A percentile compares a stretch with the other conserved stretches of the same genome.
phyloP scores from a whole-genome alignment of 2,888 invertebrate genomes.

The Octonoba sinensis region DNA sequence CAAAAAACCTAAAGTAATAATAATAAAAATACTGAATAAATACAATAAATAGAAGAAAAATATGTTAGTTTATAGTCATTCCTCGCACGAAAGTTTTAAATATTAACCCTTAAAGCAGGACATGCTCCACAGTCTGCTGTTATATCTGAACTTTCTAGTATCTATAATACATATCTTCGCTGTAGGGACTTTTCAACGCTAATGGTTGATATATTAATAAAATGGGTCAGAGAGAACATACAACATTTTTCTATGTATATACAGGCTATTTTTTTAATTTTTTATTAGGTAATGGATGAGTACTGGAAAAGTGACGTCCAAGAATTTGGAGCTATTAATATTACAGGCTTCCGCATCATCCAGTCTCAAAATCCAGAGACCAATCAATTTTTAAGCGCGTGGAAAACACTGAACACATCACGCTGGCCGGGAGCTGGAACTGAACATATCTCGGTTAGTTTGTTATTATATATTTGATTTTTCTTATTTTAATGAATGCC shows the following conservation, averaged over 20 bases:
- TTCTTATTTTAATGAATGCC: neutral
- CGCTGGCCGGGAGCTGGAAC: conserved; percentile 83
- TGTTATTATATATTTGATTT: neutral
- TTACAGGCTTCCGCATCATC: conserved; percentile 96
- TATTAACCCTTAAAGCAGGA: too few species aligned
- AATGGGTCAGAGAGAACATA: too few species aligned
- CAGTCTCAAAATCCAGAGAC: conserved; percentile 86
- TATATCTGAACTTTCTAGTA: too few species aligned
- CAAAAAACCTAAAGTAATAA: too few species aligned
- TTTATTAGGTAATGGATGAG: conserved; percentile 90
- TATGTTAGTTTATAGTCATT: too few species aligned
- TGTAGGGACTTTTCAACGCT: too few species aligned
- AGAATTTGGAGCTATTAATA: conserved; percentile 97
- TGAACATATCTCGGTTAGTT: conserved; percentile 86
- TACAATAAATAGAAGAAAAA: too few species aligned
- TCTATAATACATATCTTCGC: too few species aligned
- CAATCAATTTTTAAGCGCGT: conserved; percentile 87
- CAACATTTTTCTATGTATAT: neutral
- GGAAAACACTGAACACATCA: conserved; percentile 84
- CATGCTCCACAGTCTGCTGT: too few species aligned
- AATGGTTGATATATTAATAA: too few species aligned
- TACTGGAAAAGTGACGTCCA: conserved; percentile 95
- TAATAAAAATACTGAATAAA: too few species aligned
- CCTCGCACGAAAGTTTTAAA: too few species aligned
- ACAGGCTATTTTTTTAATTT: neutral